phyloP scores from a whole-genome alignment of 2,888 invertebrate genomes.

The Conus canariensis region DNA sequence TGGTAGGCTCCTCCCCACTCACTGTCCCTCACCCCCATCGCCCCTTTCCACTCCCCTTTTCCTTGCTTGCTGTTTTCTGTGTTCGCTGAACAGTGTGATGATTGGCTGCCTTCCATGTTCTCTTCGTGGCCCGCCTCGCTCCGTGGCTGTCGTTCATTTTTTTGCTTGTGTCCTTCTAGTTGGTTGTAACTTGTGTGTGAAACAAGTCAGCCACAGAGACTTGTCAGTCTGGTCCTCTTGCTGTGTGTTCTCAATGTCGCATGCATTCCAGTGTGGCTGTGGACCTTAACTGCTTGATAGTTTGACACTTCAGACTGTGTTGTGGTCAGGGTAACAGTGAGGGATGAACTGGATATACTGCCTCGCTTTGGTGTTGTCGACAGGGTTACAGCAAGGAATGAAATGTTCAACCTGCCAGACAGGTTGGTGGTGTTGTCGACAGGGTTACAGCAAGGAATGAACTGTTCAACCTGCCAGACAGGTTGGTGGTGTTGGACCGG shows the following conservation, averaged over 20 bases:
- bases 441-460: too few relatives aligned
- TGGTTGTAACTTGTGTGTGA: not conserved
- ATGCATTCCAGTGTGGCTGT: not conserved
- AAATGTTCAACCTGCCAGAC: too few relatives aligned
- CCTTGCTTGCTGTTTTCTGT: conserved; percentile 23
- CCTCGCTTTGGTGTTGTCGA: too few relatives aligned
- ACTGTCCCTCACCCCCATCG: not conserved
- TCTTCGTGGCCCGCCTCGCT: not conserved
- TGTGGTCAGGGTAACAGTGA: not conserved
- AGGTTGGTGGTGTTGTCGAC: too few relatives aligned
- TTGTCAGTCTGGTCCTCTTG: not conserved
- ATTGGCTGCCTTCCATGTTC: not conserved
- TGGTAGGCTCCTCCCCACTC: conserved; percentile 53
- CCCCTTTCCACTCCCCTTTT: not conserved
- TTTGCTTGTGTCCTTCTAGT: not conserved
- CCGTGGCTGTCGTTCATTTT: not conserved
- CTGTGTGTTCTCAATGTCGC: not conserved
- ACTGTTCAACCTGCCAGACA: too few relatives aligned
- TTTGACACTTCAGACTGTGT: not conserved
- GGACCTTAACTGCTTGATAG: conserved; percentile 9
- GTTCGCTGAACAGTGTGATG: not conserved
- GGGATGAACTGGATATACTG: too few relatives aligned
- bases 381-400: too few relatives aligned
- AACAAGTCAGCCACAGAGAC: not conserved
- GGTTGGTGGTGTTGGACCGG: too few relatives aligned